Conservation (phyloP, 30 jellyfish, hydroid and myxozoan species). For the Turritopsis rubra region DNA sequence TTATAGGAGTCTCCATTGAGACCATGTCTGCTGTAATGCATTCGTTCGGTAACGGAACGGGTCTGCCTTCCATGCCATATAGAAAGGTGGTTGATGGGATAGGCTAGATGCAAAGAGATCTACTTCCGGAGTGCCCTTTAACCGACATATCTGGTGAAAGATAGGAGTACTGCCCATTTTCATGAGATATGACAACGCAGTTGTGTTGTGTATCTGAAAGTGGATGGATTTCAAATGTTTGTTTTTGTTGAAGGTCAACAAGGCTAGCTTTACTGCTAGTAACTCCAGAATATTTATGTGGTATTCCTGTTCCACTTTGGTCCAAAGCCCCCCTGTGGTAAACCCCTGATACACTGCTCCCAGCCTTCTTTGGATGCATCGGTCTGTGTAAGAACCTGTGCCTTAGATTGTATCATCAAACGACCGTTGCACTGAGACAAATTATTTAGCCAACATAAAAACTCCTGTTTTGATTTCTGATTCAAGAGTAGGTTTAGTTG, state of each 20-base stretch:
- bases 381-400: background rate
- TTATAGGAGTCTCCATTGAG: conserved; percentile 15
- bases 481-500: background rate
- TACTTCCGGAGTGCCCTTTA: conserved; percentile 11
- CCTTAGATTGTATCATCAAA: background rate
- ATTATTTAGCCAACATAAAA: conserved; percentile 6
- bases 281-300: conserved; percentile 11
- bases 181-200: conserved; percentile 6
- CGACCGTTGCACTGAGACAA: background rate
- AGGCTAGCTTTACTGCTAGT: conserved; percentile 14
- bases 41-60: conserved; percentile 26
- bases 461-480: conserved; percentile 9
- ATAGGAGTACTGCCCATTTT: conserved; percentile 20
- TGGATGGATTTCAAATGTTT: background rate
- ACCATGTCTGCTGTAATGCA: conserved; percentile 39
- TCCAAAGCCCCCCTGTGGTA: conserved; percentile 19
- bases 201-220: conserved; percentile 19
- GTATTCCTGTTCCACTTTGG: conserved; percentile 11
- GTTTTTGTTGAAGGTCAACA: background rate
- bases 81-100: conserved; percentile 30
- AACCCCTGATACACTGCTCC: conserved; percentile 9
- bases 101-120: conserved; percentile 47
- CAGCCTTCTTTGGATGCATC: conserved; percentile 16
- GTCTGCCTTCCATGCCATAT: conserved; percentile 43
- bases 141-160: conserved; percentile 23